Evolutionary conservation across 2,113 vertebrate species (phyloP).

Genomic region (Seriola aureovittata): DNA sequence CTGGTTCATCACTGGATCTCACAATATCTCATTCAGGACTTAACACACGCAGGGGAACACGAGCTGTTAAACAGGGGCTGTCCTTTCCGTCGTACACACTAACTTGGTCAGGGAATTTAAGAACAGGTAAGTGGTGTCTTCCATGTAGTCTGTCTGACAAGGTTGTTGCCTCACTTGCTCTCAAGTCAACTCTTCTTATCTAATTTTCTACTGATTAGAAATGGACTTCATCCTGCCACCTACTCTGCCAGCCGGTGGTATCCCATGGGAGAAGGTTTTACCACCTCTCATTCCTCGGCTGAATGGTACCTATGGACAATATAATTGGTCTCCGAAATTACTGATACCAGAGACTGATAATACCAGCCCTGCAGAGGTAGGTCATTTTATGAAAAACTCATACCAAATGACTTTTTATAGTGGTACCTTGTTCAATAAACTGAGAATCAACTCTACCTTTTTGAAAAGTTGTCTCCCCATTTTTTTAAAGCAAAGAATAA

Average conservation of each 20-base stretch:
- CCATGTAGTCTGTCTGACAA: not conserved
- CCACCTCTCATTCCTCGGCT: conserved; percentile 78
- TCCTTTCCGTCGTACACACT: not conserved
- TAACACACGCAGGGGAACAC: not conserved
- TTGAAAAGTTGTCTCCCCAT: not conserved
- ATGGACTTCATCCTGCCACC: conserved; percentile 83
- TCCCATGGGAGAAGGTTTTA: conserved; percentile 81
- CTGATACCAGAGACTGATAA: conserved; percentile 72
- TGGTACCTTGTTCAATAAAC: not conserved
- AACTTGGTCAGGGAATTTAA: conserved; percentile 35
- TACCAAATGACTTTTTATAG: not conserved
- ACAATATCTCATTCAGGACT: conserved; percentile 2
- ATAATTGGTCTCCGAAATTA: conserved; percentile 72
- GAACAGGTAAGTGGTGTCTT: conserved; percentile 28
- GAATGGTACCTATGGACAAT: conserved; percentile 71
- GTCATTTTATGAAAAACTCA: not conserved
- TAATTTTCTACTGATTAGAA: not conserved
- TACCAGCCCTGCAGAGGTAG: conserved; percentile 76
- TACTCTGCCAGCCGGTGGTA: conserved; percentile 63
- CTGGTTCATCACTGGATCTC: not conserved
- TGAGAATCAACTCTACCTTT: not conserved
- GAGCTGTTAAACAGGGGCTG: conserved; percentile 20
- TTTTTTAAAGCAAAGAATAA: not conserved
- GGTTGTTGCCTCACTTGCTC: not conserved
- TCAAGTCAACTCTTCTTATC: not conserved